Conservation (phyloP, 2,797 vertebrate genomes). For the Thripadectes ignobilis region DNA sequence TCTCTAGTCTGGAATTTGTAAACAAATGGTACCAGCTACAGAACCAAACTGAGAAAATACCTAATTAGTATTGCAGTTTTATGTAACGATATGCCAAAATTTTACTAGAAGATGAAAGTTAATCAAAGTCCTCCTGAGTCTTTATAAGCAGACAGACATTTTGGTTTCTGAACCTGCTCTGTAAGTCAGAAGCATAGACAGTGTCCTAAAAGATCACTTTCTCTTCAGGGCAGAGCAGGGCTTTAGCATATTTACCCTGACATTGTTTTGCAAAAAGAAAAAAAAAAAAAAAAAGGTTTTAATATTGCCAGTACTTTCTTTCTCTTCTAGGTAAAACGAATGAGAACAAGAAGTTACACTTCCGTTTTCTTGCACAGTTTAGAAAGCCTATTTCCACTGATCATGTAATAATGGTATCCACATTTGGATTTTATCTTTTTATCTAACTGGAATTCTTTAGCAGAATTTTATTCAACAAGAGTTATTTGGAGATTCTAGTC, state of each 20-base stretch:
- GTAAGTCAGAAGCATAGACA: not conserved
- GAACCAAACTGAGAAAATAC: not conserved
- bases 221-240: not conserved
- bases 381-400: not conserved
- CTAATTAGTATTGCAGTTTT: not conserved
- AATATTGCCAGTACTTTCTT: not conserved
- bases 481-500: not conserved
- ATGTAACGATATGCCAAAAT: not conserved
- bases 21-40: not conserved
- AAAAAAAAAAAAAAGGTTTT: not conserved
- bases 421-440: slow-evolving; percentile 4
- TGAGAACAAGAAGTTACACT: not conserved
- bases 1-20: not conserved
- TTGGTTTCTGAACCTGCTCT: not conserved
- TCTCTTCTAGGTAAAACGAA: not conserved
- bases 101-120: not conserved
- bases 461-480: not conserved
- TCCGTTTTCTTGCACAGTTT: not conserved
- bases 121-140: not conserved
- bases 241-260: not conserved
- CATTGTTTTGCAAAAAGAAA: not conserved
- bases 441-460: not conserved
- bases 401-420: not conserved
- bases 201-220: not conserved
- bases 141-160: not conserved